Conservation (phyloP, 1,140 invertebrate genomes). For the Drosophila persimilis region DNA sequence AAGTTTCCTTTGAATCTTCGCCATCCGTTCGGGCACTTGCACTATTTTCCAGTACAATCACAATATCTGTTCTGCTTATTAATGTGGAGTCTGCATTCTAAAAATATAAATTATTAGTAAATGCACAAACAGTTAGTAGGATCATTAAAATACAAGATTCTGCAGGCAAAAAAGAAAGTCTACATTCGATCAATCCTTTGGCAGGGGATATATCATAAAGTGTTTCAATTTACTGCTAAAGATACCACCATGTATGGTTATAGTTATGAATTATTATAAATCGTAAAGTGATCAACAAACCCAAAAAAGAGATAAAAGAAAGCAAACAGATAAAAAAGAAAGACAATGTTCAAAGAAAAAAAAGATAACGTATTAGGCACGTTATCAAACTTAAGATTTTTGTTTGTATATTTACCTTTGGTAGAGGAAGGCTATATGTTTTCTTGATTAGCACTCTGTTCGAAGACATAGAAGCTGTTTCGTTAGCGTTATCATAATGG, state of each 20-base stretch:
- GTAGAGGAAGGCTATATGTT: slow-evolving; percentile 51
- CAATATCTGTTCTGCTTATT: slow-evolving; percentile 58
- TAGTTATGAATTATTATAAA: no score
- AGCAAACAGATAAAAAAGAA: not conserved
- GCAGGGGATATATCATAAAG: no score
- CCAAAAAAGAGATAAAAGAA: not conserved
- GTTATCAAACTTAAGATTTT: slow-evolving; percentile 11
- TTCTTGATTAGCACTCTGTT: slow-evolving; percentile 50
- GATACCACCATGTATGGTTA: no score
- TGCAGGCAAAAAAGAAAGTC: no score
- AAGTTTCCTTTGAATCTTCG: slow-evolving; percentile 39
- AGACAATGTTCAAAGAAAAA: slow-evolving; percentile 2
- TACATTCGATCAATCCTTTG: no score
- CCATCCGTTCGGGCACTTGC: slow-evolving; percentile 13
- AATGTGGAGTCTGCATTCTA: slow-evolving; percentile 51
- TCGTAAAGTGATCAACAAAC: no score
- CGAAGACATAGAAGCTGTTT: slow-evolving; percentile 28
- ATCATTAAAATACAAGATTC: no score
- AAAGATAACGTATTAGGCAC: slow-evolving; percentile 16
- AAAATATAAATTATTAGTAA: not conserved
- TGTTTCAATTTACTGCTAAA: no score
- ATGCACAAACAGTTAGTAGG: no score
- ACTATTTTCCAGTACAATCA: slow-evolving; percentile 59
- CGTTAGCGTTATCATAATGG: slow-evolving; percentile 25
- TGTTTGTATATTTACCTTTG: slow-evolving; percentile 32